Base-by-base conservation (phyloP, 2,888 invertebrate species). In the Philaethria dido region DNA sequence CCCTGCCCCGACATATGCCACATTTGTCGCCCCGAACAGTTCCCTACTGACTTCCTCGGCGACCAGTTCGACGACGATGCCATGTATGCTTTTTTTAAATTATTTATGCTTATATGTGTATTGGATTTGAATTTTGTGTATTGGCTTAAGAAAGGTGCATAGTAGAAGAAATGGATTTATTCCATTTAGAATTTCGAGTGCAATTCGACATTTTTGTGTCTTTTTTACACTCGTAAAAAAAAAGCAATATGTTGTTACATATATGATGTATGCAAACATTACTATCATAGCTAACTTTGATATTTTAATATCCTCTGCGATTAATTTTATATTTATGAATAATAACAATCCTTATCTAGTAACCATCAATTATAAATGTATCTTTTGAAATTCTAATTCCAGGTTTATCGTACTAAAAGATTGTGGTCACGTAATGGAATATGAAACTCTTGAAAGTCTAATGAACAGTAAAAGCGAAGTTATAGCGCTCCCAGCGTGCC, bases 1-100 rank as follows among this genome's bases (percentile, higher is more conserved):
- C 90, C 89, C 11, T 96, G 96, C 81, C 95, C 95, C 16, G 81
- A 81, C 39, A 75, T 94, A 62, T 96, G 96, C 85, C 82, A 89
- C 29, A 57, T 79, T 16, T 96, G 96, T 84, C 75, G 93, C 69
- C 86, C 88, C n/a, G 92, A 92, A 9, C 75, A 84, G 69, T 89
- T 93, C 77, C 90, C 91, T 44, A 80, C 74, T 0, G 88, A 84
- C 76, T 86, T 89, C 77, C 76, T 86, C 47, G 88, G 85, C 16
- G 83, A 89, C 66, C 74, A 77, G 4, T 83, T 80, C 69, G 94
- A 94, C 8, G 89, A 90, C 2, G 90, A 93, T 72, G 94, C 94
- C 54, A 88, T 83, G 92, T 93, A 73, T 71, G 72, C 64, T 14
- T 13, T 13, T 18, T 9, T 36, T 29, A 5, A 9, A 22, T n/a